Percentiles rank a stretch among this genome's conserved stretches.
Conservation (phyloP, 2,797 vertebrate species). For the Benthosema pterotum region DNA sequence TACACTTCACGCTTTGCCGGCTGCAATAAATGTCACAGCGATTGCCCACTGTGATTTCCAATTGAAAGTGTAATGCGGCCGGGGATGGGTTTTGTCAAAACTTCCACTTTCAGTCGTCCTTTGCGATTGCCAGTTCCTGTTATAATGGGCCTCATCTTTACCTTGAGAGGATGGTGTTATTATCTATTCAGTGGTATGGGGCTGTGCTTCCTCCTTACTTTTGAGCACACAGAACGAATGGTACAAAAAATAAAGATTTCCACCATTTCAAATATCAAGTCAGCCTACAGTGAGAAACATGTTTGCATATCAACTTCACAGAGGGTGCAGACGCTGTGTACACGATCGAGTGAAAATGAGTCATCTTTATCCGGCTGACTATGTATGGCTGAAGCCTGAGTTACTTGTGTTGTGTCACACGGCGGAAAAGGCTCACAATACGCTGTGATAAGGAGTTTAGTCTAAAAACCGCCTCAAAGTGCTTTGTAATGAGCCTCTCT, state of each 20-base stretch:
- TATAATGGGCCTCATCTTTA: constrained; percentile 62
- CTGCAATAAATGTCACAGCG: constrained; percentile 46
- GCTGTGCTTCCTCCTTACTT: constrained; percentile 49
- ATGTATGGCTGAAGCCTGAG: background rate
- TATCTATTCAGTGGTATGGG: constrained; percentile 64
- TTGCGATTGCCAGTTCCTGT: constrained; percentile 63
- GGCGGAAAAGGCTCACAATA: too few relatives aligned
- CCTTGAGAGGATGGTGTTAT: constrained; percentile 65
- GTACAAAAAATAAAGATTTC: background rate
- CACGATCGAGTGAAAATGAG: background rate
- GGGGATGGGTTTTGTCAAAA: constrained; percentile 41
- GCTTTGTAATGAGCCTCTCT: background rate
- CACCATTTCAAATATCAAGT: background rate
- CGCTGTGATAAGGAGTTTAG: too few relatives aligned
- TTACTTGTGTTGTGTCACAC: too few relatives aligned
- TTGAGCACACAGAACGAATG: constrained; percentile 59
- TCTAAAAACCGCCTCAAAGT: too few relatives aligned
- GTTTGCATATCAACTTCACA: constrained; percentile 44
- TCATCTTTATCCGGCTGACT: background rate
- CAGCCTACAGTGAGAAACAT: constrained; percentile 28
- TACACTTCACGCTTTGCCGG: constrained; percentile 39
- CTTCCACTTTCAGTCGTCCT: constrained; percentile 45
- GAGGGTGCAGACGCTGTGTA: constrained; percentile 16
- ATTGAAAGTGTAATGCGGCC: constrained; percentile 44
- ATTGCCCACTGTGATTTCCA: constrained; percentile 43